Percentiles rank a stretch among this genome's conserved stretches.
Evolutionary conservation across 2,113 vertebrate genomes (phyloP).

Genomic region (Chloropsis hardwickii): DNA sequence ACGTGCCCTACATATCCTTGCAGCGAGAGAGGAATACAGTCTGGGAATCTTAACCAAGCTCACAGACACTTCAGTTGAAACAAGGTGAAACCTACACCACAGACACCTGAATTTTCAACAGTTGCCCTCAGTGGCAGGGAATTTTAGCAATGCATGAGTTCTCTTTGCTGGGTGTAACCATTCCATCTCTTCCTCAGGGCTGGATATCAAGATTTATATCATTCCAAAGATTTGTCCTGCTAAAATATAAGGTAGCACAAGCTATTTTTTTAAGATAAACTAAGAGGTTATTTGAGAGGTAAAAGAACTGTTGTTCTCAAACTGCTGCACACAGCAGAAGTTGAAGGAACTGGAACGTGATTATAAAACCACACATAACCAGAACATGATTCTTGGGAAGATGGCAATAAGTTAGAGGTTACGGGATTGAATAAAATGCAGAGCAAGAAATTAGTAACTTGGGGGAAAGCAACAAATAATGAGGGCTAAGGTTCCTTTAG

Average conservation of each 20-base stretch:
- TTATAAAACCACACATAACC: background rate
- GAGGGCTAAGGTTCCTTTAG: background rate
- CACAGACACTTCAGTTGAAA: background rate
- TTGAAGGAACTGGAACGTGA: background rate
- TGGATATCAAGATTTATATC: background rate
- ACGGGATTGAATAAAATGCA: background rate
- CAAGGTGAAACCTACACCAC: background rate
- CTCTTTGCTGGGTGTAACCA: background rate
- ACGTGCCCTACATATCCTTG: background rate
- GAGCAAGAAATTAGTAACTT: background rate
- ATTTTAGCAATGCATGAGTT: background rate
- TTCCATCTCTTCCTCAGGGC: background rate
- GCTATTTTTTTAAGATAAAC: background rate
- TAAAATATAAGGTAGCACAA: background rate
- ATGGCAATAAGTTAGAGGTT: background rate
- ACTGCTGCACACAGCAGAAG: background rate
- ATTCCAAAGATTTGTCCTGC: background rate
- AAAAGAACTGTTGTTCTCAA: background rate
- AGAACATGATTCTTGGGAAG: background rate
- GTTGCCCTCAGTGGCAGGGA: background rate
- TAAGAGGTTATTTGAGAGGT: background rate
- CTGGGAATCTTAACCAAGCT: background rate
- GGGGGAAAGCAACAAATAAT: background rate
- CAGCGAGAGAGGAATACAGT: background rate
- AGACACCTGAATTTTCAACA: background rate